phyloP scores from a whole-genome alignment of 2,797 vertebrate species.

The Telmatherina bonti region DNA sequence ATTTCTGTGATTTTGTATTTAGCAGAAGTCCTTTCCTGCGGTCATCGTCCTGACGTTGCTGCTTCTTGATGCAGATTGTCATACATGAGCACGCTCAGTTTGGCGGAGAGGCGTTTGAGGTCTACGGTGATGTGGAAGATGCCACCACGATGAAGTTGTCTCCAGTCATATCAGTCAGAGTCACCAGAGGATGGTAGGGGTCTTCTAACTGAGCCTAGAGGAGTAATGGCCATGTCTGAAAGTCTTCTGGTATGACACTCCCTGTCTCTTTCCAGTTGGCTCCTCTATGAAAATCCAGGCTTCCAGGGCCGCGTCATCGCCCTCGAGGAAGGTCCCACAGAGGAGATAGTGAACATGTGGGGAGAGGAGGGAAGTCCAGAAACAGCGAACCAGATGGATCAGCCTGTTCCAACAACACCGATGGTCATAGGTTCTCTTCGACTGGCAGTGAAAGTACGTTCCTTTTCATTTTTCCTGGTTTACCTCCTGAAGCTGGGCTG shows the following conservation, averaged over 20 bases:
- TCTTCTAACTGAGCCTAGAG: background rate
- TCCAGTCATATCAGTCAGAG: constrained; percentile 87
- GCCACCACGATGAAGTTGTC: constrained; percentile 88
- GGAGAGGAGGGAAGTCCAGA: constrained; percentile 76
- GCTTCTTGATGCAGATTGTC: constrained; percentile 83
- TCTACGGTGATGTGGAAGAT: constrained; percentile 86
- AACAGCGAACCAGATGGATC: constrained; percentile 64
- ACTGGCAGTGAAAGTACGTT: constrained; percentile 90
- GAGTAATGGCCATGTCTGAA: background rate
- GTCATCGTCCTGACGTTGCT: constrained; percentile 2
- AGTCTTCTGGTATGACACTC: background rate
- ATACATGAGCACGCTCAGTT: constrained; percentile 84
- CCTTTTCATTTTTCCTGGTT: background rate
- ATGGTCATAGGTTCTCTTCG: constrained; percentile 92
- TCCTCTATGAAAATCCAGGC: constrained; percentile 94
- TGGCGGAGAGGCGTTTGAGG: constrained; percentile 83
- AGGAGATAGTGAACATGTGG: constrained; percentile 89
- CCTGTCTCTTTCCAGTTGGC: constrained; percentile 86
- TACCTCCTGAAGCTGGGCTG: background rate
- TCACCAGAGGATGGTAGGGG: constrained; percentile 93
- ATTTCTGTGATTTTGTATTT: background rate
- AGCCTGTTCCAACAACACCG: constrained; percentile 74
- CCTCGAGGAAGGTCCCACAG: constrained; percentile 91
- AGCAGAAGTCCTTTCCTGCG: background rate
- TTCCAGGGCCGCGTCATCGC: constrained; percentile 91